A percentile compares a stretch with the other conserved stretches of the same genome.
phyloP scores from a whole-genome alignment of 2,113 vertebrate genomes.

The Psilopsiagon aurifrons region DNA sequence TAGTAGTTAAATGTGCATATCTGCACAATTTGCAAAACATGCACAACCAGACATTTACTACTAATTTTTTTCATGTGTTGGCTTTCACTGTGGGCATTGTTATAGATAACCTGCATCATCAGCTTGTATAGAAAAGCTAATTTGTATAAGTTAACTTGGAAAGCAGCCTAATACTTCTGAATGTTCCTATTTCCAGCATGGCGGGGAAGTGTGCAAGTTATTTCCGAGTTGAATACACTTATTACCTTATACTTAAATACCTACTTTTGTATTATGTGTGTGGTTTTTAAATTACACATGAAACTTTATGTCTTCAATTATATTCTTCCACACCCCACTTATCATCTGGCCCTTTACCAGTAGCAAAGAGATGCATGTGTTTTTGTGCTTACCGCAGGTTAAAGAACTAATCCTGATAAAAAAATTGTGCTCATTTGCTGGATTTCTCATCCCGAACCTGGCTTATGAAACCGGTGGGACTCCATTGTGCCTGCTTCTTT shows the following conservation, averaged over 20 bases:
- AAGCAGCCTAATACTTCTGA: neutral
- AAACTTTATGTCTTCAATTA: neutral
- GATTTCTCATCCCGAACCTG: neutral
- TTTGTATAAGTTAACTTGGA: neutral
- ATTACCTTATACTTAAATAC: neutral
- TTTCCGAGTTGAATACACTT: neutral
- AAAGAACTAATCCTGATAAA: neutral
- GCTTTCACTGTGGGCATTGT: neutral
- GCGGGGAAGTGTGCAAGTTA: neutral
- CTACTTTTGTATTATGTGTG: neutral
- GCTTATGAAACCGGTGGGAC: neutral
- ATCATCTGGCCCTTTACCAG: neutral
- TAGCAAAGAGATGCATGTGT: neutral
- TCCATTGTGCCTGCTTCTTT: neutral
- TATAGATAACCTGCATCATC: neutral
- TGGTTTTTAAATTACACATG: neutral
- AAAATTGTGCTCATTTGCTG: neutral
- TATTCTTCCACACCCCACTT: neutral
- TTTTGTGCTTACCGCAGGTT: neutral
- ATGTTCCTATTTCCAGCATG: neutral
- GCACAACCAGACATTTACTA: neutral
- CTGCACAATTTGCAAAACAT: neutral
- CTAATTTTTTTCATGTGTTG: neutral
- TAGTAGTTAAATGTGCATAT: neutral
- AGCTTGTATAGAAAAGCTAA: neutral